A percentile compares a stretch with the other conserved stretches of the same genome.
Conservation (phyloP, 2,888 invertebrate genomes). For the Scaptomyza caliginosa region DNA sequence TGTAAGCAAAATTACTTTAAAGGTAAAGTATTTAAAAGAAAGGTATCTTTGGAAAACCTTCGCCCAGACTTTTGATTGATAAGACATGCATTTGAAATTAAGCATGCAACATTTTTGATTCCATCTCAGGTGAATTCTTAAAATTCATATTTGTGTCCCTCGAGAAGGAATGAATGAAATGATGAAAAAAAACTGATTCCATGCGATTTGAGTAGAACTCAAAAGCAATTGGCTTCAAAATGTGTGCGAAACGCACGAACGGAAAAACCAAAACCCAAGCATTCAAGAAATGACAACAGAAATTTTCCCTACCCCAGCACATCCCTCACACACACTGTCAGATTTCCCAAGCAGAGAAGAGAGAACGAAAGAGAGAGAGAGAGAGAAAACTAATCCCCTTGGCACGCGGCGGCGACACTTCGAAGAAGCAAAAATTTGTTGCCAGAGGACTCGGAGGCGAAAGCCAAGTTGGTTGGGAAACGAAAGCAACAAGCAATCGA, state of each 20-base stretch:
- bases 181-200: slow-evolving; percentile 1
- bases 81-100: slow-evolving; percentile 19
- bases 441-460: slow-evolving; percentile 24
- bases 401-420: slow-evolving; percentile 77
- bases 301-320: slow-evolving; percentile 32
- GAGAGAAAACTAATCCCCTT: slow-evolving; percentile 57
- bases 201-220: slow-evolving; percentile 16
- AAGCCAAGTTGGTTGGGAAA: neutral
- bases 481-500: neutral
- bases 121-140: slow-evolving; percentile 10
- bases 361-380: neutral
- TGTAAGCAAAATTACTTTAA: neutral
- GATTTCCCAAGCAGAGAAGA: slow-evolving; percentile 47
- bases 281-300: slow-evolving; percentile 77
- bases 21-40: no score
- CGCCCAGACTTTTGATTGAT: slow-evolving; percentile 10
- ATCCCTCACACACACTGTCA: slow-evolving; percentile 30
- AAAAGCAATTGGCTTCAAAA: slow-evolving; percentile 41
- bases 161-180: neutral
- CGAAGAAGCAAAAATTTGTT: slow-evolving; percentile 65
- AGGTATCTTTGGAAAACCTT: no score
- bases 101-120: neutral
- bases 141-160: slow-evolving; percentile 14
- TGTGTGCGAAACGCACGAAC: slow-evolving; percentile 22
- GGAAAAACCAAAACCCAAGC: slow-evolving; percentile 51